Evolutionary conservation across 2,113 vertebrate genomes (phyloP).

Genomic region (Saccopteryx bilineata): DNA sequence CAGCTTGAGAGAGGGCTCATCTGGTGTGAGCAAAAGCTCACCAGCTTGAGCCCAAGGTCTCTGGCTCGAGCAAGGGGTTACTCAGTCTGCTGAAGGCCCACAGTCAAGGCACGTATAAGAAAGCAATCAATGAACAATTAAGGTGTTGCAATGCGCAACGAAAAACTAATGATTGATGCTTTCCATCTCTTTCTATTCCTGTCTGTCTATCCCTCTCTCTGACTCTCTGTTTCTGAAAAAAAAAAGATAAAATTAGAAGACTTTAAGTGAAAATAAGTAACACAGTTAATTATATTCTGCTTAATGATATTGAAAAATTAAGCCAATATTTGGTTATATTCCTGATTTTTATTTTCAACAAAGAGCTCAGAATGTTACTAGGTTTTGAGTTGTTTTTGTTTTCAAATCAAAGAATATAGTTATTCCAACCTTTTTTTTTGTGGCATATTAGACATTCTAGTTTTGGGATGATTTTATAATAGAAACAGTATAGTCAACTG

Average conservation of each 20-base stretch:
- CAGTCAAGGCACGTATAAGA: too few species aligned
- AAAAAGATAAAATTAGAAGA: neutral
- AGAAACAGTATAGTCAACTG: neutral
- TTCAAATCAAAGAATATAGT: neutral
- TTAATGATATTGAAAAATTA: neutral
- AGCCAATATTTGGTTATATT: constrained; percentile 9
- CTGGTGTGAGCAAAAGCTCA: too few species aligned
- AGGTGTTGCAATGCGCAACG: too few species aligned
- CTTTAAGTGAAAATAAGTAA: constrained; percentile 48
- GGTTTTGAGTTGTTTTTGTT: constrained; percentile 3
- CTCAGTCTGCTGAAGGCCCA: too few species aligned
- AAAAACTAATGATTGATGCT: too few species aligned
- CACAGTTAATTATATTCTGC: neutral
- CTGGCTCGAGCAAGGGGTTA: too few species aligned
- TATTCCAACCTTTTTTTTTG: neutral
- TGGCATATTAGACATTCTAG: neutral
- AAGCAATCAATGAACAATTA: too few species aligned
- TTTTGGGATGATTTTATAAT: neutral
- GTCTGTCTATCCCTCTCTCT: too few species aligned
- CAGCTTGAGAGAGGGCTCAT: too few species aligned
- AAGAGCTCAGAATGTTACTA: constrained; percentile 16
- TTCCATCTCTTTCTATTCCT: too few species aligned
- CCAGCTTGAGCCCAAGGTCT: too few species aligned
- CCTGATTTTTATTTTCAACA: constrained; percentile 28
- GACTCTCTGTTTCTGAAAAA: too few species aligned